Evolutionary conservation across 2,113 vertebrate genomes (phyloP).

Genomic region (Dipodomys stephensi): DNA sequence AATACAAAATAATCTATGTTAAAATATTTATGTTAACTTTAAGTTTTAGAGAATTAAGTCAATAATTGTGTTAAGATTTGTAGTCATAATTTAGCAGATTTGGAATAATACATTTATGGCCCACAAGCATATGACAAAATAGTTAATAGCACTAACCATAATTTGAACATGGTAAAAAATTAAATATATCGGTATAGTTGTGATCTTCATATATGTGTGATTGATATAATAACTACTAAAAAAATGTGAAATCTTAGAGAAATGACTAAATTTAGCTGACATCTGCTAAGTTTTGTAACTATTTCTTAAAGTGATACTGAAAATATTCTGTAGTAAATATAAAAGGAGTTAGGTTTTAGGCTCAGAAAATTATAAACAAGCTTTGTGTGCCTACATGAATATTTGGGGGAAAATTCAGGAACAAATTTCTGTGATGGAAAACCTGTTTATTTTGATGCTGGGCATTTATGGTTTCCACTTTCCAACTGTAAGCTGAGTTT

Average conservation of each 20-base stretch:
- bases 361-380: conserved; percentile 40
- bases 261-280: not conserved
- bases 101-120: not conserved
- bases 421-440: not conserved
- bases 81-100: not conserved
- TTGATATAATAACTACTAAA: not conserved
- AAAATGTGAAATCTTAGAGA: conserved; percentile 8
- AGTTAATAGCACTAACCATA: not conserved
- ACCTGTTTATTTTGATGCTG: not conserved
- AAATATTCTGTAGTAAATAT: not conserved
- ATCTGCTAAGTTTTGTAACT: conserved; percentile 39
- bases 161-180: not conserved
- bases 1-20: not conserved
- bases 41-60: not conserved
- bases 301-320: conserved; percentile 19
- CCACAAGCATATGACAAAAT: not conserved
- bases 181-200: not conserved
- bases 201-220: not conserved
- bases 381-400: conserved; percentile 13
- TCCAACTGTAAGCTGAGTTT: not conserved
- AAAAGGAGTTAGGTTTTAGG: not conserved
- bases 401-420: not conserved
- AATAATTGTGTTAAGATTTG: not conserved
- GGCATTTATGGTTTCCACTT: conserved; percentile 18
- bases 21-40: conserved; percentile 24